Evolutionary conservation across 37 sponge, comb jelly and placozoan species (phyloP).

Genomic region (Crambe crambe): DNA sequence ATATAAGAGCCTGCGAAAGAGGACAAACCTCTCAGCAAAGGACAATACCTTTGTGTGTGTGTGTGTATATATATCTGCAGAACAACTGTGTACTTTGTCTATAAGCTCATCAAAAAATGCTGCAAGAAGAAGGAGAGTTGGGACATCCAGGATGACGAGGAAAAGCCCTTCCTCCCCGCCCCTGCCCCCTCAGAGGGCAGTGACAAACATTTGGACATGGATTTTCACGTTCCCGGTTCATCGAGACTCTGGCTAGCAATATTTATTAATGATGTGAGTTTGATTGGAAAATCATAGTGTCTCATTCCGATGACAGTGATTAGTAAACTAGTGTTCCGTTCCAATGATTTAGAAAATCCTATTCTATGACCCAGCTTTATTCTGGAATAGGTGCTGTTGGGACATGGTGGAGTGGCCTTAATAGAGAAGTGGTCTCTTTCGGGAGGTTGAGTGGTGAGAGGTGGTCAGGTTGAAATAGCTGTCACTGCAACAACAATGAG

Average conservation of each 20-base stretch:
- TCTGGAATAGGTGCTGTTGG: too few relatives aligned
- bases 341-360: neutral
- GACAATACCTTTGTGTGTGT: constrained; percentile 12
- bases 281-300: too few relatives aligned
- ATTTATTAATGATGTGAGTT: constrained; percentile 69
- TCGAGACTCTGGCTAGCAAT: constrained; percentile 62
- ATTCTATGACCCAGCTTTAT: too few relatives aligned
- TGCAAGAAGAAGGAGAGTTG: neutral
- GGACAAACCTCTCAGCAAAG: too few relatives aligned
- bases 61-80: constrained; percentile 8
- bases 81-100: neutral
- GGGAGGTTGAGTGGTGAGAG: too few relatives aligned
- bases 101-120: neutral
- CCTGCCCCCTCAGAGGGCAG: neutral
- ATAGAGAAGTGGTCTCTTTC: too few relatives aligned
- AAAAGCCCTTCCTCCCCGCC: neutral
- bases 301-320: too few relatives aligned
- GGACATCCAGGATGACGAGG: neutral
- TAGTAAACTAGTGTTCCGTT: too few relatives aligned
- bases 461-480: too few relatives aligned
- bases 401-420: too few relatives aligned
- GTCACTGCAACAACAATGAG: too few relatives aligned
- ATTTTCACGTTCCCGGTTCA: constrained; percentile 55
- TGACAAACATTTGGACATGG: neutral
- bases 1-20: too few relatives aligned